phyloP scores from a whole-genome alignment of 2,888 invertebrate species.

The Meandrusa payeni region DNA sequence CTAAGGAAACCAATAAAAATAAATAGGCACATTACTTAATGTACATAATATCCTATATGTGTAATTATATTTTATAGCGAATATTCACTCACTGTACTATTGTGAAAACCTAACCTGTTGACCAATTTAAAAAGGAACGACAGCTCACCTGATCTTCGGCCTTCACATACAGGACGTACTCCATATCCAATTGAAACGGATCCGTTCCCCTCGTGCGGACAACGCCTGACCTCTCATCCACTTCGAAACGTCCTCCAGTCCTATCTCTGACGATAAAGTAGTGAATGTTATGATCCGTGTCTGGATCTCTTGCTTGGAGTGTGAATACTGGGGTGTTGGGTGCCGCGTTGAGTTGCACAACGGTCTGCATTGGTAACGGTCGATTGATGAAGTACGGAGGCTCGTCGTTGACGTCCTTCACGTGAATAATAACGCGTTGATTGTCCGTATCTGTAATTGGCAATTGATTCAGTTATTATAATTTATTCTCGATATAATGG shows the following conservation, averaged over 20 bases:
- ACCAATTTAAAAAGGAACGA: no score
- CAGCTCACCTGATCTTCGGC: constrained; percentile 90
- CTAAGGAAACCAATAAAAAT: no score
- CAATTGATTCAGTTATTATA: constrained; percentile 2
- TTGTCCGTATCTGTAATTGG: constrained; percentile 92
- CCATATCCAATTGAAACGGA: constrained; percentile 96
- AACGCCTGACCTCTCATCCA: constrained; percentile 95
- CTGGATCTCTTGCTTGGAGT: constrained; percentile 97
- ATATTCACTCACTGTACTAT: no score
- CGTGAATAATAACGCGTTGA: constrained; percentile 96
- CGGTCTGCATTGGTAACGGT: constrained; percentile 98
- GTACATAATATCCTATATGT: no score
- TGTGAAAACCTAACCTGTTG: no score
- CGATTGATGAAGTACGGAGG: constrained; percentile 98
- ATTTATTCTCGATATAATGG: no score
- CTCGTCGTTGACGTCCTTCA: constrained; percentile 98
- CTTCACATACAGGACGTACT: constrained; percentile 97
- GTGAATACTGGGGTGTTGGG: constrained; percentile 98
- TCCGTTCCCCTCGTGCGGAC: constrained; percentile 95
- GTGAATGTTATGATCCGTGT: constrained; percentile 97
- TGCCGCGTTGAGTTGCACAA: constrained; percentile 96
- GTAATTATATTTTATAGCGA: no score
- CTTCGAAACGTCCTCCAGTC: constrained; percentile 90
- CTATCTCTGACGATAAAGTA: constrained; percentile 97
- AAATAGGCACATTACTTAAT: no score